A percentile compares a stretch with the other conserved stretches of the same genome.
These are phyloP conservation scores for Beroe ovata DNA, from an alignment of 37 sponge, comb jelly and placozoan genomes.

Conservation along the genomic window DNA sequence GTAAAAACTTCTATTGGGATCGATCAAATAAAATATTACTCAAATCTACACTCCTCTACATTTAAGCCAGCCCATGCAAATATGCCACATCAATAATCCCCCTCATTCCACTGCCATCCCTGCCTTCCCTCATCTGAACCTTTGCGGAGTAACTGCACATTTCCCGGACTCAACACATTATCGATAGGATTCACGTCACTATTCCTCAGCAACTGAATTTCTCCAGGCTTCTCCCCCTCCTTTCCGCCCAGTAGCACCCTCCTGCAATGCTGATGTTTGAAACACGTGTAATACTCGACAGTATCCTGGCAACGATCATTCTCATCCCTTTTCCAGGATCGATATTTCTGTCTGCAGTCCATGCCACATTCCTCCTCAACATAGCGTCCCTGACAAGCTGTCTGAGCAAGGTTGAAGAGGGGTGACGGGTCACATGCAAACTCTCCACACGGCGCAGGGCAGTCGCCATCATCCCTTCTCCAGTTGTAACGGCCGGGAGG, in stretches of 20 bases:
- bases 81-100: too few species aligned
- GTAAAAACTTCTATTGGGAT: too few species aligned
- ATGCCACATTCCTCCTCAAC: background rate
- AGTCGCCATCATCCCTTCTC: background rate
- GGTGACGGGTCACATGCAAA: background rate
- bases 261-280: background rate
- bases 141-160: background rate
- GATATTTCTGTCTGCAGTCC: background rate
- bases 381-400: background rate
- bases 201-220: background rate
- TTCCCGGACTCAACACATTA: background rate
- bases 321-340: background rate
- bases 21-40: too few species aligned
- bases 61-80: too few species aligned
- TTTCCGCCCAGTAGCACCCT: too few species aligned
- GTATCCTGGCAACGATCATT: background rate
- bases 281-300: background rate
- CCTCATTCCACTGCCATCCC: background rate
- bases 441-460: background rate
- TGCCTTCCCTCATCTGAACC: background rate
- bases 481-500: background rate
- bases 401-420: background rate
- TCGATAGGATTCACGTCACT: background rate
- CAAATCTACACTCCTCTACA: too few species aligned
- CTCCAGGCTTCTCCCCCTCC: background rate